phyloP scores from a whole-genome alignment of 2,888 invertebrate species.

The Scaptomyza tumidula region DNA sequence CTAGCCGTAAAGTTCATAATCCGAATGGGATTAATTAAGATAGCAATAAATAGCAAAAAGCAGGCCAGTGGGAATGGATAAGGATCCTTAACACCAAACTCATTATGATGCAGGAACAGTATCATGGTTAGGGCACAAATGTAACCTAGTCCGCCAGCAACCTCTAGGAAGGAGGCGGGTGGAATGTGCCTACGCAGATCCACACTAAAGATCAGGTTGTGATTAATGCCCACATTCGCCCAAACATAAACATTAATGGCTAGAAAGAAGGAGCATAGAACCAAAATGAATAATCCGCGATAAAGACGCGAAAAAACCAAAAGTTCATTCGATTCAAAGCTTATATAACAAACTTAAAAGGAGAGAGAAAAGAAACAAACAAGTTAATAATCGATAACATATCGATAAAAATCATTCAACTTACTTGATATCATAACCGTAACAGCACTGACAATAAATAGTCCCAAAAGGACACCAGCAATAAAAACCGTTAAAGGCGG shows the following conservation, averaged over 20 bases:
- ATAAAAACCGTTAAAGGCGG: conserved; percentile 96
- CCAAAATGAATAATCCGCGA: conserved; percentile 94
- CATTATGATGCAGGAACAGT: conserved; percentile 86
- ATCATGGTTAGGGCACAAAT: conserved; percentile 95
- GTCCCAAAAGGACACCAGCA: conserved; percentile 96
- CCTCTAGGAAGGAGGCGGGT: conserved; percentile 95
- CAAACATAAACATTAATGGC: conserved; percentile 97
- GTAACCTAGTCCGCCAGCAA: conserved; percentile 94
- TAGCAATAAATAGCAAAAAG: conserved; percentile 89
- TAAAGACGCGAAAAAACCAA: conserved; percentile 92
- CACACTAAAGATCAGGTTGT: conserved; percentile 96
- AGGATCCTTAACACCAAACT: conserved; percentile 89
- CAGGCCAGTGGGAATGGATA: conserved; percentile 95
- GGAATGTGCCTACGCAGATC: conserved; percentile 95
- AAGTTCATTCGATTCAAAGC: neutral
- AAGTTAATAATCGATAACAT: neutral
- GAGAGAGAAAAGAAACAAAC: neutral
- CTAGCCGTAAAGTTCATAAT: conserved; percentile 94
- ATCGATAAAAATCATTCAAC: conserved; percentile 13
- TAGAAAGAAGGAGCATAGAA: conserved; percentile 95
- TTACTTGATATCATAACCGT: conserved; percentile 93
- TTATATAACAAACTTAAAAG: conserved; percentile 21
- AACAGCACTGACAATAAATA: conserved; percentile 92
- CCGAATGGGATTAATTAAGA: conserved; percentile 94
- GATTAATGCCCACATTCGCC: conserved; percentile 97